Percentiles rank a stretch among this genome's conserved stretches.
phyloP scores from a whole-genome alignment of 2,113 vertebrate genomes.

The Misgurnus mizolepis region DNA sequence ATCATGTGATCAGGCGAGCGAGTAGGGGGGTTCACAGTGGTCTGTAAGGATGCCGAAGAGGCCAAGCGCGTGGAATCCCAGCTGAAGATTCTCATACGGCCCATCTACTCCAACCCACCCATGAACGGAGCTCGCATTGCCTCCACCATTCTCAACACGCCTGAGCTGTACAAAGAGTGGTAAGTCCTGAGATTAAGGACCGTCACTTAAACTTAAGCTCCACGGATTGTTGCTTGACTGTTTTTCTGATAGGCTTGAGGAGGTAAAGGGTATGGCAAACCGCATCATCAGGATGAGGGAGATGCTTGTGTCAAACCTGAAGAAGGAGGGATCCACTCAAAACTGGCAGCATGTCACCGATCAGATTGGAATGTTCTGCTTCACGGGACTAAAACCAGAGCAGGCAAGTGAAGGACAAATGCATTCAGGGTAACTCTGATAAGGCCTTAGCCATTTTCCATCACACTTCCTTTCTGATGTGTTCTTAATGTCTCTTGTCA shows the following conservation, averaged over 20 bases:
- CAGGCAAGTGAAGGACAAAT: conserved; percentile 76
- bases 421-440: background rate
- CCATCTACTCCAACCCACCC: conserved; percentile 97
- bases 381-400: conserved; percentile 93
- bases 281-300: conserved; percentile 96
- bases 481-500: conserved; percentile 57
- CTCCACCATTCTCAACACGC: conserved; percentile 84
- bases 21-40: conserved; percentile 89
- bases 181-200: conserved; percentile 60
- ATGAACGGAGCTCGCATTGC: conserved; percentile 94
- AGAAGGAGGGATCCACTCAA: conserved; percentile 89
- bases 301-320: conserved; percentile 88
- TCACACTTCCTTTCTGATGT: background rate
- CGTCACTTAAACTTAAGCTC: background rate
- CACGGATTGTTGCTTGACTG: background rate
- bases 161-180: conserved; percentile 90
- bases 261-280: conserved; percentile 93
- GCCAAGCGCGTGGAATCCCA: conserved; percentile 95
- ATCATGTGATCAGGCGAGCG: conserved; percentile 84
- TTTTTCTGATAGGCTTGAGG: conserved; percentile 78
- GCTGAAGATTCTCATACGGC: conserved; percentile 96
- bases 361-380: conserved; percentile 99
- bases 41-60: conserved; percentile 89
- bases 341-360: conserved; percentile 97
- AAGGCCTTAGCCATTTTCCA: background rate